Evolutionary conservation across 2,888 invertebrate genomes (phyloP).

Genomic region (Aporophyla lueneburgensis): DNA sequence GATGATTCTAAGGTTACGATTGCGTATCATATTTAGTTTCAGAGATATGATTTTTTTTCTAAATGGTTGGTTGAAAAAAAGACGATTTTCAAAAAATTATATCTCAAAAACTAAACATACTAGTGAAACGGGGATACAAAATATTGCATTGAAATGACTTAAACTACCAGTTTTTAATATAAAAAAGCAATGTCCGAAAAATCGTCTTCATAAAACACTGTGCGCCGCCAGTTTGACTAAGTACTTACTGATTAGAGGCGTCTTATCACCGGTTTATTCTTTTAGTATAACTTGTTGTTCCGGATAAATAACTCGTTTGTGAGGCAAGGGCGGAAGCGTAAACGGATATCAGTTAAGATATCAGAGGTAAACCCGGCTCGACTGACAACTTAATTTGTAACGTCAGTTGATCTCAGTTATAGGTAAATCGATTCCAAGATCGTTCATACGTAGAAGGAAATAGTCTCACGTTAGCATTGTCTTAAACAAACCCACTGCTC

Average conservation of each 20-base stretch:
- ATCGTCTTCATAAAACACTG: too few species aligned
- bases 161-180: too few species aligned
- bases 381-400: neutral
- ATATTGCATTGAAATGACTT: too few species aligned
- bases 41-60: too few species aligned
- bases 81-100: too few species aligned
- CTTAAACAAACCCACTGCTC: neutral
- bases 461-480: neutral
- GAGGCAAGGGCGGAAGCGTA: too few species aligned
- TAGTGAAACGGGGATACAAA: too few species aligned
- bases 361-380: neutral
- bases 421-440: neutral
- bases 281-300: neutral
- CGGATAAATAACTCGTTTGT: neutral
- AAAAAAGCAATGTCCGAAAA: too few species aligned
- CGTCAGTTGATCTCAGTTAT: neutral
- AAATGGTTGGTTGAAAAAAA: too few species aligned
- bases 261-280: neutral
- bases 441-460: neutral
- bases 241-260: neutral
- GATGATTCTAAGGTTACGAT: too few species aligned
- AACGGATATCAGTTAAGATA: neutral
- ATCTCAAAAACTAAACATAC: too few species aligned
- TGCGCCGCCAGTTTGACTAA: neutral
- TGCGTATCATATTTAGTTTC: too few species aligned